Conservation (phyloP, 2,797 vertebrate species). For the Paramormyrops hopkinsi region DNA sequence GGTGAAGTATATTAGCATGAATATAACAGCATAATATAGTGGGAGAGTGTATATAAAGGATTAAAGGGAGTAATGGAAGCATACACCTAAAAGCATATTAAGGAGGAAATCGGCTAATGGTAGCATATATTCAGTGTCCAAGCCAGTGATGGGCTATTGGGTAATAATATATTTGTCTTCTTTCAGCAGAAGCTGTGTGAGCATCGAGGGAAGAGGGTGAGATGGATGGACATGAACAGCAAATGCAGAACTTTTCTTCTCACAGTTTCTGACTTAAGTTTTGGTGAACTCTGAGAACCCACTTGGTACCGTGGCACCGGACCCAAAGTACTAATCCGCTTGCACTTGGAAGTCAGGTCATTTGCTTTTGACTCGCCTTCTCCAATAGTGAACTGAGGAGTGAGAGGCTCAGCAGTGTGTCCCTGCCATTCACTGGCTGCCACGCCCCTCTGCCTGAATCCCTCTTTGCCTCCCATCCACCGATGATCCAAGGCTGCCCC, state of each 20-base stretch:
- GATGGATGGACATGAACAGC: not conserved
- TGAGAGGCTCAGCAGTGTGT: not conserved
- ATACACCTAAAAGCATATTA: not conserved
- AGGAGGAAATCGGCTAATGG: not conserved
- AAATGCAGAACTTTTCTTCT: not conserved
- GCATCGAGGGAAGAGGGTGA: not conserved
- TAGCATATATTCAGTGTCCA: not conserved
- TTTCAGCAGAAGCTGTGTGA: not conserved
- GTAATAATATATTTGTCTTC: not conserved
- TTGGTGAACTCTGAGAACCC: not conserved
- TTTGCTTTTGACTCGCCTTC: not conserved
- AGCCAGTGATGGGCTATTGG: not conserved
- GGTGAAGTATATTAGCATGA: not conserved
- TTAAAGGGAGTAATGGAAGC: not conserved
- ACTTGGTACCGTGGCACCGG: not conserved
- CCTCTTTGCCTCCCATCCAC: constrained; percentile 37
- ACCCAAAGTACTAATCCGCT: not conserved
- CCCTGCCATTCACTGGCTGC: not conserved
- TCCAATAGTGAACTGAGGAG: not conserved
- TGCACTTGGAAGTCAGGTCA: not conserved
- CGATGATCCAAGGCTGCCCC: constrained; percentile 14
- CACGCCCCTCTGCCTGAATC: not conserved
- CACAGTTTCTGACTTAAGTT: not conserved
- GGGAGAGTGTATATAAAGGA: not conserved
- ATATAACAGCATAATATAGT: not conserved